Evolutionary conservation across 1,140 invertebrate species (phyloP), one percentile per base, ranked within the genome.

Genomic region (Acyrthosiphon pisum): DNA sequence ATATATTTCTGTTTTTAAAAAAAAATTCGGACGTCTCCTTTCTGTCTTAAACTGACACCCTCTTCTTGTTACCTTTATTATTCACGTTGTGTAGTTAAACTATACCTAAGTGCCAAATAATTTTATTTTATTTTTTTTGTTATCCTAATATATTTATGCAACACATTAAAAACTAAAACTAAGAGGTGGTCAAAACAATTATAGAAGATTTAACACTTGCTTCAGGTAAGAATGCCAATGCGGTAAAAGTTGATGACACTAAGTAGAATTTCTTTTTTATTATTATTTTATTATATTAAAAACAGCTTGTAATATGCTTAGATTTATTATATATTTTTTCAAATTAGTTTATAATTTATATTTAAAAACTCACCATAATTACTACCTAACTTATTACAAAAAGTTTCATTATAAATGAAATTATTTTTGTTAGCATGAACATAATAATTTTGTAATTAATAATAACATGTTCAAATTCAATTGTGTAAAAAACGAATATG

Each of bases 121-220:
- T 93, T 83, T 46, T 84, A 93, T 86, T 84, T 92, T 92, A 86
- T 84, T 92, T 48, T 92, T 84, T 84, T 48, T 93, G 86, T 93
- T 93, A 93, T 81, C 86, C 81, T 93, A 93, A 93, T 93, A 93
- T 93, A 93, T 93, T 93, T 93, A 93, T 93, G 91, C n/a, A n/a
- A n/a, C 91, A 93, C 48, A 93, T 93, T 93, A 93, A 91, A 90
- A 92, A 93, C 91, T 93, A 93, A 84, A 93, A 86, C 56, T 93
- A 86, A 93, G 48, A 48, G 81, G 91, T 93, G 91, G 50, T 93
- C 91, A 93, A 81, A 48, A 93, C 91, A 84, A 53, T 84, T 84
- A 76, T 92, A 93, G 81, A 93, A 93, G 81, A 93, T 86, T 93
- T 68, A 83, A 26, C 44, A 46, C 68, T 83, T 84, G 23, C n/a